Percentiles rank a stretch among this genome's conserved stretches.
These are phyloP conservation scores for Platorchestia sp. DNA, from an alignment of 1,140 invertebrate genomes.

Conservation along the genomic window DNA sequence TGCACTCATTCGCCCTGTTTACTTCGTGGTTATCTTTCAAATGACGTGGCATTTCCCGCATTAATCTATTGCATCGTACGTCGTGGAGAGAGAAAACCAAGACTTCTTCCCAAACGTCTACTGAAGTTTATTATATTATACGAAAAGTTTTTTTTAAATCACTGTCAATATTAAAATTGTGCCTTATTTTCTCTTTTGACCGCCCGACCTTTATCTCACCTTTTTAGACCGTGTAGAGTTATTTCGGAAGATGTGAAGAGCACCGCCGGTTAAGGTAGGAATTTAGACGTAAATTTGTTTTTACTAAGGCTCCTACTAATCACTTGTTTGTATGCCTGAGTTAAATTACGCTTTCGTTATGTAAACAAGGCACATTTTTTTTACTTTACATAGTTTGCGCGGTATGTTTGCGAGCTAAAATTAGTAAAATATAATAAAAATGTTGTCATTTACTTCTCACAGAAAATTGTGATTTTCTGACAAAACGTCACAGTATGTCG, in stretches of 20 bases:
- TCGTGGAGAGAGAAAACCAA: too few species aligned
- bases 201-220: too few species aligned
- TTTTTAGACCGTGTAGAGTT: too few species aligned
- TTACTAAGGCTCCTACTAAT: neutral
- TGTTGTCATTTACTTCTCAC: too few species aligned
- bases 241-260: neutral
- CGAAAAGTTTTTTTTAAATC: too few species aligned
- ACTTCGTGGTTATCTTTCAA: neutral
- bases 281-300: neutral
- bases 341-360: neutral
- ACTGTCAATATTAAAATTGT: too few species aligned
- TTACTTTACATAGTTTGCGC: neutral
- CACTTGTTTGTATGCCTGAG: neutral
- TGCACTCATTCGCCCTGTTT: neutral
- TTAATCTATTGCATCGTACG: too few species aligned
- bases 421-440: neutral
- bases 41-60: neutral
- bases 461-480: too few species aligned
- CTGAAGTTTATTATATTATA: too few species aligned
- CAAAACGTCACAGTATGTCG: too few species aligned
- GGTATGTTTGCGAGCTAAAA: neutral
- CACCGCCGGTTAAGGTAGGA: neutral
- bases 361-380: neutral
- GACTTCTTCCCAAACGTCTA: too few species aligned
- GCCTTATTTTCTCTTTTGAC: too few species aligned